phyloP scores from a whole-genome alignment of 2,888 invertebrate species.

The Troides aeacus region DNA sequence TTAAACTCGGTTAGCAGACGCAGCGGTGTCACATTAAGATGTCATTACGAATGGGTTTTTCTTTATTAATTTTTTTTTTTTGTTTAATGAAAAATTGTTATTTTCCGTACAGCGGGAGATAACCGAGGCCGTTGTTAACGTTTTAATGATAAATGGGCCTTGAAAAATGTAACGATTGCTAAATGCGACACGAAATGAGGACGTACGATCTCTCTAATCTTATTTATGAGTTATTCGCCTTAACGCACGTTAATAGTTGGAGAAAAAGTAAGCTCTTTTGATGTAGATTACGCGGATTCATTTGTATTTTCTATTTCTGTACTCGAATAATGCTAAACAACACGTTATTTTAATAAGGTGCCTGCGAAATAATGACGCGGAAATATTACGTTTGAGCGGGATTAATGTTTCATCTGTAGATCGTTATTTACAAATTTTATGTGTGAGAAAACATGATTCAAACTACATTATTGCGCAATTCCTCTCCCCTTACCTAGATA shows the following conservation, averaged over 20 bases:
- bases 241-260: slow-evolving; percentile 67
- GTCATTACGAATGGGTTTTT: slow-evolving; percentile 34
- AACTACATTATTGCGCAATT: background rate
- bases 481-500: background rate
- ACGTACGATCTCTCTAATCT: slow-evolving; percentile 59
- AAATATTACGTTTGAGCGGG: slow-evolving; percentile 47
- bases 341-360: slow-evolving; percentile 56
- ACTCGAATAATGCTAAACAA: slow-evolving; percentile 49
- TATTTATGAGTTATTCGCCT: slow-evolving; percentile 70
- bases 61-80: slow-evolving; percentile 38
- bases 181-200: slow-evolving; percentile 70
- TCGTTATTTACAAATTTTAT: slow-evolving; percentile 22
- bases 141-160: slow-evolving; percentile 68
- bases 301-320: slow-evolving; percentile 57
- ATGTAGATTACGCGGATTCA: slow-evolving; percentile 68
- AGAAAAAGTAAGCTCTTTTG: slow-evolving; percentile 62
- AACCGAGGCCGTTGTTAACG: slow-evolving; percentile 56
- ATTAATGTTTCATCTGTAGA: slow-evolving; percentile 42
- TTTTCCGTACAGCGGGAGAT: slow-evolving; percentile 42
- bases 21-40: slow-evolving; percentile 33
- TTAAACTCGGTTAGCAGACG: slow-evolving; percentile 42
- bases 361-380: slow-evolving; percentile 43
- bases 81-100: slow-evolving; percentile 40
- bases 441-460: slow-evolving; percentile 3
- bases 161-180: slow-evolving; percentile 67